Percentiles rank a stretch among this genome's conserved stretches.
Conservation (phyloP, 2,113 vertebrate species). For the Athene cunicularia region DNA sequence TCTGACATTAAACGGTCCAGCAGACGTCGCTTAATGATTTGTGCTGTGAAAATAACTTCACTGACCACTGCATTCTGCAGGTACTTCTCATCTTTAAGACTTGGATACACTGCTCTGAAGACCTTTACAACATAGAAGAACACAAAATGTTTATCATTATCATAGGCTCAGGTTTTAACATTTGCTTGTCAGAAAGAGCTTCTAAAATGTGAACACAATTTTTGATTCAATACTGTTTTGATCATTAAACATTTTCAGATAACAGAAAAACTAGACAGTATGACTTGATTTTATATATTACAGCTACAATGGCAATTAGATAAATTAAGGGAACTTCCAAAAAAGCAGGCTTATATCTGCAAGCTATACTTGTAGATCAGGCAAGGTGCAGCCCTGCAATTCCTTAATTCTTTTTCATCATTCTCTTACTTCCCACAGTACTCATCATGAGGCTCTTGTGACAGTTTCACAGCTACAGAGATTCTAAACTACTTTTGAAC, state of each 20-base stretch:
- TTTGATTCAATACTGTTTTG: neutral
- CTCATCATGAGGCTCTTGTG: neutral
- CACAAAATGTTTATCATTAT: neutral
- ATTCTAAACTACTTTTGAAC: neutral
- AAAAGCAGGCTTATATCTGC: neutral
- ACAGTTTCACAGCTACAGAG: neutral
- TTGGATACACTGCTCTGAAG: conserved; percentile 87
- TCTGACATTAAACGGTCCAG: neutral
- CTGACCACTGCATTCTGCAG: conserved; percentile 76
- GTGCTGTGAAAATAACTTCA: conserved; percentile 79
- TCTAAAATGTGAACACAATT: neutral
- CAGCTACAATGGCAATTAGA: neutral
- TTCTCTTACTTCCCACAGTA: neutral
- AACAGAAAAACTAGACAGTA: neutral
- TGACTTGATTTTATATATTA: neutral
- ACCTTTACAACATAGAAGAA: conserved; percentile 74
- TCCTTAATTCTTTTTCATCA: neutral
- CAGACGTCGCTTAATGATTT: conserved; percentile 73
- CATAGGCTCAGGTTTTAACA: neutral
- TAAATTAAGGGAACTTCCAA: neutral
- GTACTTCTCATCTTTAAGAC: conserved; percentile 86
- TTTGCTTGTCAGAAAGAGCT: neutral
- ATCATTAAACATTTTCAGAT: neutral
- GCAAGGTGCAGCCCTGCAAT: neutral
- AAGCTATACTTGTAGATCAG: neutral